A percentile compares a stretch with the other conserved stretches of the same genome.
phyloP scores from a whole-genome alignment of 2,888 invertebrate species.

The Standfussiana lucernea region DNA sequence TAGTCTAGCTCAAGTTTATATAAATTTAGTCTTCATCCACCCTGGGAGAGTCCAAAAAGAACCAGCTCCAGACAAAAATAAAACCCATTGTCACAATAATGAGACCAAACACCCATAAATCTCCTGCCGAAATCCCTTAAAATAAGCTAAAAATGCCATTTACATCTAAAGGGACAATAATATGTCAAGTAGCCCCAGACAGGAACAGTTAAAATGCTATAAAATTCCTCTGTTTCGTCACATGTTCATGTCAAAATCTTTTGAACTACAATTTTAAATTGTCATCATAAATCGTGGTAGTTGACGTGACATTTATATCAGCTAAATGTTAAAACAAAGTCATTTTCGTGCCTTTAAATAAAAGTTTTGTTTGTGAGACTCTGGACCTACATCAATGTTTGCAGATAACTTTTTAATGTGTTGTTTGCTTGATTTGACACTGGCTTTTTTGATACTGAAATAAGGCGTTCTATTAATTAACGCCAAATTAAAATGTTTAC shows the following conservation, averaged over 20 bases:
- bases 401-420: constrained; percentile 43
- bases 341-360: constrained; percentile 24
- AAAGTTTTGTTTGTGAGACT: constrained; percentile 45
- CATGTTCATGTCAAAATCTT: constrained; percentile 28
- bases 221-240: constrained; percentile 50
- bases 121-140: constrained; percentile 16
- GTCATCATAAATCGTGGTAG: constrained; percentile 50
- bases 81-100: neutral
- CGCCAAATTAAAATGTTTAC: no score
- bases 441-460: neutral
- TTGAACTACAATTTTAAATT: constrained; percentile 41
- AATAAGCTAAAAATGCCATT: constrained; percentile 33
- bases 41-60: neutral
- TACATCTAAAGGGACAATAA: constrained; percentile 26
- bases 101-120: constrained; percentile 45
- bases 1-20: neutral
- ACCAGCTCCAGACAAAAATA: constrained; percentile 3
- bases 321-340: constrained; percentile 34
- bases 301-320: constrained; percentile 51
- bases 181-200: constrained; percentile 36
- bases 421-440: constrained; percentile 17
- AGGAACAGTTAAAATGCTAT: constrained; percentile 59
- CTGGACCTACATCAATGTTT: constrained; percentile 34
- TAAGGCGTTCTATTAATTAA: neutral
- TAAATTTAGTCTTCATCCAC: neutral